Percentiles rank a stretch among this genome's conserved stretches.
These are phyloP conservation scores for Falcunculus frontatus DNA, from an alignment of 2,113 vertebrate species.

Conservation along the genomic window DNA sequence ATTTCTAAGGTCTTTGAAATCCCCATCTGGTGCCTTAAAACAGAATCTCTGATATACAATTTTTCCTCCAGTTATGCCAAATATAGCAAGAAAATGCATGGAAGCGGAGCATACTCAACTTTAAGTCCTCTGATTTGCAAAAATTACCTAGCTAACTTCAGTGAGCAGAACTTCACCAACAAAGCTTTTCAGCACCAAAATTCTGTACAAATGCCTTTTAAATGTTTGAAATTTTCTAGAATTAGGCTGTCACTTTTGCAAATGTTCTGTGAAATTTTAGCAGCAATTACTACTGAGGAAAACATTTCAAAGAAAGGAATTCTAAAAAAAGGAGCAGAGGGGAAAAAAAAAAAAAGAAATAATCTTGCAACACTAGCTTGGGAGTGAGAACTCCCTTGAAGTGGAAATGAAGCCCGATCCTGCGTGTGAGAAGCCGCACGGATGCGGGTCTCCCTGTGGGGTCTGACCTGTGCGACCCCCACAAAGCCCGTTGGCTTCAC, in stretches of 20 bases:
- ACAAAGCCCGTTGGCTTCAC: not conserved
- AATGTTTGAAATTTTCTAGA: constrained; percentile 59
- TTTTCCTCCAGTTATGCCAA: constrained; percentile 40
- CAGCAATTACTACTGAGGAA: constrained; percentile 57
- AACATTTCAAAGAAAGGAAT: constrained; percentile 2
- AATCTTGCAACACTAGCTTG: not conserved
- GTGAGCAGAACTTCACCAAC: not conserved
- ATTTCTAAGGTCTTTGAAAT: constrained; percentile 64
- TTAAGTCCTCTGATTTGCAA: not conserved
- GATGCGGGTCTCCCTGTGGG: not conserved
- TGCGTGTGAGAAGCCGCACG: rapidly evolving
- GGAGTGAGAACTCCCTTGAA: constrained; percentile 8
- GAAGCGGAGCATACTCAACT: not conserved
- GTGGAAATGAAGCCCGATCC: not conserved
- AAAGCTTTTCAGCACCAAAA: constrained; percentile 36
- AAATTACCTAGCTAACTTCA: constrained; percentile 36
- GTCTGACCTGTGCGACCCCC: not conserved
- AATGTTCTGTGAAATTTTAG: constrained; percentile 52
- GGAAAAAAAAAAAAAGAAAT: not conserved
- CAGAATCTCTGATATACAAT: constrained; percentile 52
- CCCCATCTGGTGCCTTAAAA: constrained; percentile 59
- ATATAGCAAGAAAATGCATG: constrained; percentile 28
- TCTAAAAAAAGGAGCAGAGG: constrained; percentile 14
- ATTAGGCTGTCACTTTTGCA: constrained; percentile 62
- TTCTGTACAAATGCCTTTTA: constrained; percentile 29